phyloP scores from a whole-genome alignment of 1,140 invertebrate genomes.

The Lordiphosa clarofinis region DNA sequence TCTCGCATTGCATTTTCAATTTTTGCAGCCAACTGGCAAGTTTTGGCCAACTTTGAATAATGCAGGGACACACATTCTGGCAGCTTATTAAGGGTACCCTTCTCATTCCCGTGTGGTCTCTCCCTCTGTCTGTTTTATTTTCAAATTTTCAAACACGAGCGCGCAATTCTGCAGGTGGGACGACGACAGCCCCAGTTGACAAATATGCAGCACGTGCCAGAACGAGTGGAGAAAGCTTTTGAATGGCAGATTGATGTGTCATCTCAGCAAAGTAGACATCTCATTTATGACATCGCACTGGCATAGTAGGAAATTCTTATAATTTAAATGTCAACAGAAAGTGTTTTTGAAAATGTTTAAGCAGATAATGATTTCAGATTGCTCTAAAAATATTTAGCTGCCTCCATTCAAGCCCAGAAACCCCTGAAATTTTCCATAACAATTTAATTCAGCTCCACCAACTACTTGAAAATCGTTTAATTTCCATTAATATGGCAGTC shows the following conservation, averaged over 20 bases:
- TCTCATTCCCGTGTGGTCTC: background rate
- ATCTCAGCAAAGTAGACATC: conserved; percentile 2
- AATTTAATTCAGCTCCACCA: too few relatives aligned
- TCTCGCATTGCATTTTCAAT: conserved; percentile 68
- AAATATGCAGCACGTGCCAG: conserved; percentile 66
- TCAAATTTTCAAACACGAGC: conserved; percentile 60
- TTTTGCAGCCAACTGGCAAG: conserved; percentile 42
- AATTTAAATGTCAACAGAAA: too few relatives aligned
- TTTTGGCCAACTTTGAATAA: conserved; percentile 68
- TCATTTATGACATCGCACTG: too few relatives aligned
- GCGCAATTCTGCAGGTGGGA: conserved; percentile 41
- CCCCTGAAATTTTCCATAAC: too few relatives aligned
- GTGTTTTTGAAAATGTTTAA: too few relatives aligned
- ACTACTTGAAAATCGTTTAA: conserved; percentile 67
- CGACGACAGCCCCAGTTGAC: conserved; percentile 42
- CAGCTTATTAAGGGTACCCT: conserved; percentile 59
- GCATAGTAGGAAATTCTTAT: too few relatives aligned
- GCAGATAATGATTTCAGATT: too few relatives aligned
- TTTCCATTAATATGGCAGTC: conserved; percentile 59
- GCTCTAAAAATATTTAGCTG: too few relatives aligned
- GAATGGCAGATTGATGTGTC: conserved; percentile 40
- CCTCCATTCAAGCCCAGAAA: too few relatives aligned
- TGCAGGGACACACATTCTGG: conserved; percentile 48
- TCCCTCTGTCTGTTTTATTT: conserved; percentile 15
- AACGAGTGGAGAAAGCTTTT: background rate